Conservation (phyloP, 2,797 vertebrate genomes). For the Parauchenoglanis punctatus region DNA sequence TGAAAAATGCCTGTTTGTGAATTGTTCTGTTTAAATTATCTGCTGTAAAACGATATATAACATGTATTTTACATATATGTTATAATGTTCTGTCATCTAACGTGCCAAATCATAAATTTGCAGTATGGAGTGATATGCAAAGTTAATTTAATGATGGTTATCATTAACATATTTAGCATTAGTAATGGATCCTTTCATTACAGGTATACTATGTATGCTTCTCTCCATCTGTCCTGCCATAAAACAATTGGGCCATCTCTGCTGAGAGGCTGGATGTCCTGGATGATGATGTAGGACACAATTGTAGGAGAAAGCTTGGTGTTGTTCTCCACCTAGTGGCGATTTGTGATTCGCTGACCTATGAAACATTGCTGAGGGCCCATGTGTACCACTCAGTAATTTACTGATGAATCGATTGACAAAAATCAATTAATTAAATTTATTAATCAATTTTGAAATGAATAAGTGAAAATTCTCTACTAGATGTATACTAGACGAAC, state of each 20-base stretch:
- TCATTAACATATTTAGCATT: background rate
- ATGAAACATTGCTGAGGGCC: background rate
- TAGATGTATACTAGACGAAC: background rate
- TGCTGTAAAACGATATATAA: no score
- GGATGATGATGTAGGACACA: background rate
- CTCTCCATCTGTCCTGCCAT: background rate
- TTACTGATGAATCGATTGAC: background rate
- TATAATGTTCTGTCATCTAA: background rate
- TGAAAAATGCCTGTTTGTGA: background rate
- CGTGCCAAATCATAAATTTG: background rate
- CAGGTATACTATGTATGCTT: background rate
- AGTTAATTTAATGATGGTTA: background rate
- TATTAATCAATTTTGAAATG: background rate
- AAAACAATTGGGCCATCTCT: background rate
- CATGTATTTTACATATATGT: background rate
- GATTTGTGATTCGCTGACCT: background rate
- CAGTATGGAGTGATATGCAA: background rate
- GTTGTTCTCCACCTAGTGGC: slow-evolving; percentile 41
- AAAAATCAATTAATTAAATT: background rate
- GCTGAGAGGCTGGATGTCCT: slow-evolving; percentile 13
- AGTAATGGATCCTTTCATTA: background rate
- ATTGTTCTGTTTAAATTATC: no score
- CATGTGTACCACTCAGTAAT: background rate
- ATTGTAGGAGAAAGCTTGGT: background rate
- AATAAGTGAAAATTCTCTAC: background rate